A percentile compares a stretch with the other conserved stretches of the same genome.
Conservation (phyloP, 35 echinoderm and acorn worm genomes). For the Stichopus chloronotus region DNA sequence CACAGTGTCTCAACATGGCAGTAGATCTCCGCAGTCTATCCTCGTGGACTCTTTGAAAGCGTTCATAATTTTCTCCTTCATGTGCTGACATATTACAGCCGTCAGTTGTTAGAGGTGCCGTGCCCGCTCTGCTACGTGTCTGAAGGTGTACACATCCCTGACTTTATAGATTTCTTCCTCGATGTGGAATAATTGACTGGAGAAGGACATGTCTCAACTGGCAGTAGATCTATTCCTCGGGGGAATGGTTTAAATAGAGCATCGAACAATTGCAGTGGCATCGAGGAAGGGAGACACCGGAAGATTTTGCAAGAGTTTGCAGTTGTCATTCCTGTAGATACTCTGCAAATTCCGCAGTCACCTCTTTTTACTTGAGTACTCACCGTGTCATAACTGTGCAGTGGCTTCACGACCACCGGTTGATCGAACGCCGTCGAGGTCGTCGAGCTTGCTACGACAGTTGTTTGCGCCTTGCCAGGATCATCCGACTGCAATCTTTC, state of each 20-base stretch:
- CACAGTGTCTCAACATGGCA: too few relatives aligned
- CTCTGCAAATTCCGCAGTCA: too few relatives aligned
- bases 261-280: not conserved
- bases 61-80: not conserved
- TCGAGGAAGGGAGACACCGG: too few relatives aligned
- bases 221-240: not conserved
- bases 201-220: not conserved
- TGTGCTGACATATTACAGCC: not conserved
- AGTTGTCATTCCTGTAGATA: too few relatives aligned
- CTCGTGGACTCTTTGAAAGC: not conserved
- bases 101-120: not conserved
- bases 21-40: not conserved
- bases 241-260: not conserved
- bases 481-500: too few relatives aligned
- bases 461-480: too few relatives aligned
- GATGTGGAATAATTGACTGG: slow-evolving; percentile 16
- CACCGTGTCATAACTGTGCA: too few relatives aligned
- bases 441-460: too few relatives aligned
- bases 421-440: too few relatives aligned
- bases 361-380: too few relatives aligned
- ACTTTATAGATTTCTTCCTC: slow-evolving; percentile 32
- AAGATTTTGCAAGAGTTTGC: too few relatives aligned
- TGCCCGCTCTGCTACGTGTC: not conserved
- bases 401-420: too few relatives aligned
- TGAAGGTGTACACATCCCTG: not conserved